Evolutionary conservation across 2,797 vertebrate species (phyloP).

Genomic region (Pseudochirops cupreus): DNA sequence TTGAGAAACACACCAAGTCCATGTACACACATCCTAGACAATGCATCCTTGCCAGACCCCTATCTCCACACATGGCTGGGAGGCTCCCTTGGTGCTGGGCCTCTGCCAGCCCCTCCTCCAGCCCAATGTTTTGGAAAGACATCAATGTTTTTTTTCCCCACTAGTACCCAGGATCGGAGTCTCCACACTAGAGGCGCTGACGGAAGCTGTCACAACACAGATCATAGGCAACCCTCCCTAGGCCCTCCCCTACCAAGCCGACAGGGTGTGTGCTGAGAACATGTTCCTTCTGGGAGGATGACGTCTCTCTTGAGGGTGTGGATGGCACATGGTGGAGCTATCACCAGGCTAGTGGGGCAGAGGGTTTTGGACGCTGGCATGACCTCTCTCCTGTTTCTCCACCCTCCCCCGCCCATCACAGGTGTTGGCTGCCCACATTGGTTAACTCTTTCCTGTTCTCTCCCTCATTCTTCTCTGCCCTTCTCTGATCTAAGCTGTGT

Average conservation of each 20-base stretch:
- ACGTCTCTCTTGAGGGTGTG: background rate
- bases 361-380: background rate
- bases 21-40: background rate
- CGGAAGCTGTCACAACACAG: background rate
- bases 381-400: background rate
- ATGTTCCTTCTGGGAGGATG: background rate
- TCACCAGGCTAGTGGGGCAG: background rate
- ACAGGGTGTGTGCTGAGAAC: background rate
- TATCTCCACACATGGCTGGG: background rate
- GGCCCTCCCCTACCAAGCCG: background rate
- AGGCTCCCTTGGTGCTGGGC: background rate
- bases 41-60: background rate
- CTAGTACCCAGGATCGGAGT: background rate
- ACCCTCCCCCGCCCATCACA: background rate
- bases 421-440: background rate
- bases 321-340: background rate
- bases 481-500: background rate
- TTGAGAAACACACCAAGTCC: background rate
- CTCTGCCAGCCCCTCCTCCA: background rate
- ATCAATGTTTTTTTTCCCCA: background rate
- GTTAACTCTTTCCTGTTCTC: background rate
- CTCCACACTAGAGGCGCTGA: background rate
- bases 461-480: background rate
- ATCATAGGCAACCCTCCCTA: background rate
- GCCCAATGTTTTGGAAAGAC: slow-evolving; percentile 2